Conservation (phyloP, 2,797 vertebrate genomes). For the Eospalax fontanierii region DNA sequence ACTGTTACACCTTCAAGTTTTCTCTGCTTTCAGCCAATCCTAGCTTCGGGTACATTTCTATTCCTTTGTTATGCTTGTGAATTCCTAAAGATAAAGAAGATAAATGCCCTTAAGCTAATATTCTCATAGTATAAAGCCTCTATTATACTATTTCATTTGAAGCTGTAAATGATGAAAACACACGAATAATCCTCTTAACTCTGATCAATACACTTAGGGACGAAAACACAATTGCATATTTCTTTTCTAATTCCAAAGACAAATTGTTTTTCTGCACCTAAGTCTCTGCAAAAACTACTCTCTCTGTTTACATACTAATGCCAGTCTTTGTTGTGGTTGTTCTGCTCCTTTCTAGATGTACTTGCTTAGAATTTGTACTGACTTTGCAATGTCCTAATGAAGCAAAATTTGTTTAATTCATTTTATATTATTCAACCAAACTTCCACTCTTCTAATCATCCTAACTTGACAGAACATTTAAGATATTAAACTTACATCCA, state of each 20-base stretch:
- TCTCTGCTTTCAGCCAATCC: background rate
- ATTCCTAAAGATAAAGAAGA: conserved; percentile 14
- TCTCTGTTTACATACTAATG: background rate
- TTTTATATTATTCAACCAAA: background rate
- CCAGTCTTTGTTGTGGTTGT: background rate
- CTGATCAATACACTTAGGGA: conserved; percentile 7
- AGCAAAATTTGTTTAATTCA: background rate
- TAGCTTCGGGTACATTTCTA: background rate
- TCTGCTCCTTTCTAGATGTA: background rate
- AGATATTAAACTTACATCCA: background rate
- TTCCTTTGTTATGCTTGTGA: background rate
- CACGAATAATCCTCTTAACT: conserved; percentile 64
- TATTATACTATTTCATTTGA: conserved; percentile 53
- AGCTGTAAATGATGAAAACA: conserved; percentile 57
- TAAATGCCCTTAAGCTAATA: conserved; percentile 31
- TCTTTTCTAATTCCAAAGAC: conserved; percentile 2
- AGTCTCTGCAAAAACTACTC: background rate
- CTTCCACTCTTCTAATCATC: background rate
- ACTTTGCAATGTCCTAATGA: background rate
- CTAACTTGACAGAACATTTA: background rate
- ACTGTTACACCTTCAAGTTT: background rate
- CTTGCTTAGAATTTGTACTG: background rate
- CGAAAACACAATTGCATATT: background rate
- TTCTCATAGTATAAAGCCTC: conserved; percentile 6
- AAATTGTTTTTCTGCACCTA: conserved; percentile 29